Evolutionary conservation across 2,113 vertebrate species (phyloP), one percentile per base, ranked within the genome.

Genomic region (Xenopus laevis): DNA sequence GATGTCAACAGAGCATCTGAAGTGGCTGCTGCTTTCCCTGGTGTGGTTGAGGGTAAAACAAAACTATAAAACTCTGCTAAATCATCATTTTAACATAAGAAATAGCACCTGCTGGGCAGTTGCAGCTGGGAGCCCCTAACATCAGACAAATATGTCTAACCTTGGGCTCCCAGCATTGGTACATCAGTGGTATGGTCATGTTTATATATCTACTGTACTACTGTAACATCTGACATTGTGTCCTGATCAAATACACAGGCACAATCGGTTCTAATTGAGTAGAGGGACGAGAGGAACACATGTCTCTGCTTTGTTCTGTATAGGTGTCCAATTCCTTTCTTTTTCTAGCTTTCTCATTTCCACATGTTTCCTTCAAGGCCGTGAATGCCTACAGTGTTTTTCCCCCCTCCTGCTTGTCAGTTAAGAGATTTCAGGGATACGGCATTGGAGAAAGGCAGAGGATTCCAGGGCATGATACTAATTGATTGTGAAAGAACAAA

Each of bases 401-500:
- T 53, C 5, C 12, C 73, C 4, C 23, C 65, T 50, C 15, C 10
- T 50, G 12, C 15, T 70, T 77, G 67, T 77, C 74, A 70, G 74
- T 55, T 64, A 20, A n/a, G 59, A 45, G 74, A 76, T 70, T 63
- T 58, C 52, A 61, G 57, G 68, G 57, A 75, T 75, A 21, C 59
- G 59, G 59, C 67, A 77, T 13, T 72, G 57, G 74, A 16, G 71
- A 79, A 80, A 71, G 4, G 68, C 71, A 64, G 68, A 71, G 46
- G 79, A 61, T 68, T 78, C 72, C 72, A 62, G 78, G 65, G 76
- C 17, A 18, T 58, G 67, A 78, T 79, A 79, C 44, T 84, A 83
- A 77, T 57, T 73, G 80, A 82, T 78, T 68, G 75, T 63, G 70
- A 82, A 82, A 87, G 77, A 58, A 58, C 78, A 84, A 87, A 82